These are phyloP conservation scores for Paratilapia polleni DNA, from an alignment of 2,113 vertebrate species.

Conservation along the genomic window DNA sequence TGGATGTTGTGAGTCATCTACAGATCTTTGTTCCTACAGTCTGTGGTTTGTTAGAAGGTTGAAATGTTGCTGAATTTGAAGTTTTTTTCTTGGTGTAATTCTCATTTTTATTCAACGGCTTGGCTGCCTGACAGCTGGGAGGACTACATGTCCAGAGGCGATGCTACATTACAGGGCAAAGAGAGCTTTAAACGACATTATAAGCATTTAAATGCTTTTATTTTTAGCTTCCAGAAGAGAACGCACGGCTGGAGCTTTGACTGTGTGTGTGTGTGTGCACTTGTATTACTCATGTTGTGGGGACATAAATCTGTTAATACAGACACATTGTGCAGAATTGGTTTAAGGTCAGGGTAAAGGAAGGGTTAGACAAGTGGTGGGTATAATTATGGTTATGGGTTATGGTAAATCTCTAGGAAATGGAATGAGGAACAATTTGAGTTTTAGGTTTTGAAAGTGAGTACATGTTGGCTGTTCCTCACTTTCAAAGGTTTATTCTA, in stretches of 20 bases:
- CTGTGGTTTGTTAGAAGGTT: conserved; percentile 8
- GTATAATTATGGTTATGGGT: not conserved
- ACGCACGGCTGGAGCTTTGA: not conserved
- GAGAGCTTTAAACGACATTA: conserved; percentile 11
- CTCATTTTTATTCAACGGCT: conserved; percentile 8
- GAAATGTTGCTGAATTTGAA: conserved; percentile 5
- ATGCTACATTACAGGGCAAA: not conserved
- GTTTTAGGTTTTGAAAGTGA: too few species aligned
- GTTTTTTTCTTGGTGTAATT: conserved; percentile 4
- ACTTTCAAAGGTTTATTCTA: too few species aligned
- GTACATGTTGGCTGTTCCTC: too few species aligned
- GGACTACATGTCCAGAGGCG: not conserved
- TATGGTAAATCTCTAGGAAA: not conserved
- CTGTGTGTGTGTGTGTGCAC: not conserved
- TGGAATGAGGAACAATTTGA: too few species aligned
- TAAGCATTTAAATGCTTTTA: not conserved
- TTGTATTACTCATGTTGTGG: not conserved
- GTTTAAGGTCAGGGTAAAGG: not conserved
- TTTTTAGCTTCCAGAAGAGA: not conserved
- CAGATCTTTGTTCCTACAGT: not conserved
- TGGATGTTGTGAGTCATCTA: conserved; percentile 16
- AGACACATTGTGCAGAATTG: not conserved
- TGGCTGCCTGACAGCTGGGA: conserved; percentile 38
- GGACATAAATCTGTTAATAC: not conserved
- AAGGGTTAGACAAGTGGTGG: not conserved